These are phyloP conservation scores for Scaptomyza graminum DNA, from an alignment of 1,140 invertebrate species.

Conservation along the genomic window DNA sequence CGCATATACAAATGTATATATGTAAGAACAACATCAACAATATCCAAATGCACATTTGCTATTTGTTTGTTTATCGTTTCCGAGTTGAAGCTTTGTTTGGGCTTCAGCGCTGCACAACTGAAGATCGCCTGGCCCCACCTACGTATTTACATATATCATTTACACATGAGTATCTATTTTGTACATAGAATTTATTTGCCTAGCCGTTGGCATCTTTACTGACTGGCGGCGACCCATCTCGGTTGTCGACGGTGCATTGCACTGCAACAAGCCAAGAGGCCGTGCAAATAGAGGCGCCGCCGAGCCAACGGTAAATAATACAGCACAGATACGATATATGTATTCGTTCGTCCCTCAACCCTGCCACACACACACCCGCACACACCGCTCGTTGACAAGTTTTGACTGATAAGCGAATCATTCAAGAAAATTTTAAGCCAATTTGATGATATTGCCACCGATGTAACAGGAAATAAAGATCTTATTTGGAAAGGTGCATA, in stretches of 20 bases:
- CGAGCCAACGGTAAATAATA: slow-evolving; percentile 25
- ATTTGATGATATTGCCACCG: too few relatives aligned
- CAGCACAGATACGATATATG: slow-evolving; percentile 5
- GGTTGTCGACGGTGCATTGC: slow-evolving; percentile 38
- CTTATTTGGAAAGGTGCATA: too few relatives aligned
- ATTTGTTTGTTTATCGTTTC: background rate
- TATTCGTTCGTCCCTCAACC: slow-evolving; percentile 6
- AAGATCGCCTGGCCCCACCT: slow-evolving; percentile 7
- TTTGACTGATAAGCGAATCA: slow-evolving; percentile 33
- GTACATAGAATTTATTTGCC: background rate
- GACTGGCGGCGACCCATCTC: background rate
- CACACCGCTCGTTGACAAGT: background rate
- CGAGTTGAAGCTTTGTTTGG: slow-evolving; percentile 9
- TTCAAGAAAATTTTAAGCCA: background rate
- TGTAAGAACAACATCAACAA: background rate
- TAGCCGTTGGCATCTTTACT: too few relatives aligned
- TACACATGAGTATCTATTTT: background rate
- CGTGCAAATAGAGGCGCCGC: slow-evolving; percentile 30
- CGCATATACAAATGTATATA: background rate
- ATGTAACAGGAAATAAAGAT: too few relatives aligned
- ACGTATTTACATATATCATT: slow-evolving; percentile 19
- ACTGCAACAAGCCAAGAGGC: slow-evolving; percentile 26
- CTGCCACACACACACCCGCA: background rate
- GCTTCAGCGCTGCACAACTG: background rate
- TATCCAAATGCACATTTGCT: slow-evolving; percentile 1